These are phyloP conservation scores for Drosophila yooni DNA, from an alignment of 2,888 invertebrate species.

Conservation along the genomic window DNA sequence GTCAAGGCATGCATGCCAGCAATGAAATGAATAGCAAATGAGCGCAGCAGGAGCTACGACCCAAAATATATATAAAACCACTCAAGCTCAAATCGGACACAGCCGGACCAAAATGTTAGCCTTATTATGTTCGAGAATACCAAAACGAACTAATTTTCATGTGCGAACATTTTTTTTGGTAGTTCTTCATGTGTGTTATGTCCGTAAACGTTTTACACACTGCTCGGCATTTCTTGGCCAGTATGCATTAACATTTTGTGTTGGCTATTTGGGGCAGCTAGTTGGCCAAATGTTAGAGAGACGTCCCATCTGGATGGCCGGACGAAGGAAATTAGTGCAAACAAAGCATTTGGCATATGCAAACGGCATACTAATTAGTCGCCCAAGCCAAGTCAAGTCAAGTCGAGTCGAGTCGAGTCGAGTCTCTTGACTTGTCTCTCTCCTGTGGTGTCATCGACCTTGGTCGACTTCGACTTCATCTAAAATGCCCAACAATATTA, in stretches of 20 bases:
- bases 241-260: conserved; percentile 38
- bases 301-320: conserved; percentile 13
- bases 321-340: conserved; percentile 66
- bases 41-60: conserved; percentile 45
- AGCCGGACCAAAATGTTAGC: conserved; percentile 9
- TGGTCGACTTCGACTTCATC: conserved; percentile 26
- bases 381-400: background rate
- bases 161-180: background rate
- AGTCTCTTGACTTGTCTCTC: conserved; percentile 17
- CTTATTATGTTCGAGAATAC: background rate
- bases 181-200: background rate
- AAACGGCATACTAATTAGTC: conserved; percentile 71
- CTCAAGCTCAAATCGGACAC: conserved; percentile 19
- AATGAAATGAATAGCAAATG: conserved; percentile 64
- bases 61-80: conserved; percentile 25
- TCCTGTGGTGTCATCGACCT: conserved; percentile 38
- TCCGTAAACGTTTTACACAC: background rate
- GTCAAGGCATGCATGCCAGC: conserved; percentile 63
- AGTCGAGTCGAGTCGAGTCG: conserved; percentile 6
- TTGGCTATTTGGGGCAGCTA: conserved; percentile 11
- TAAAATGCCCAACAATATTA: conserved; percentile 50
- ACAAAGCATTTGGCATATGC: conserved; percentile 72
- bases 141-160: background rate
- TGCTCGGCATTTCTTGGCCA: background rate
- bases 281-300: conserved; percentile 44